Evolutionary conservation across 2,797 vertebrate genomes (phyloP).

Genomic region (Tenualosa thibaudeaui): DNA sequence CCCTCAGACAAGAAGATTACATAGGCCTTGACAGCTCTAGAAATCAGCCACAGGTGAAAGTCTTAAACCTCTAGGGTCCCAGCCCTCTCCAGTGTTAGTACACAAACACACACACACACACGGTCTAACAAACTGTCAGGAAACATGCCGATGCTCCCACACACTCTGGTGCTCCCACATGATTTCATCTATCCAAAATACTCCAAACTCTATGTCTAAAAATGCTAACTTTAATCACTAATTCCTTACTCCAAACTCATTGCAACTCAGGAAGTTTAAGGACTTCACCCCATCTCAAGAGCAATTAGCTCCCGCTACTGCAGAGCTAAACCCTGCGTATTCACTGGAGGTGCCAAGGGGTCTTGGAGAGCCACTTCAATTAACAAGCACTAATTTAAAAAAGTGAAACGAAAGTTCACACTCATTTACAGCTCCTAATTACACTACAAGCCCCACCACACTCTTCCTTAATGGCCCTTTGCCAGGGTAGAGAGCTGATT

Average conservation of each 20-base stretch:
- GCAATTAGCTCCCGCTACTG: background rate
- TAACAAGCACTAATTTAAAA: background rate
- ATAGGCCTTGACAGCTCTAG: background rate
- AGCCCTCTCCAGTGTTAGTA: too few species aligned
- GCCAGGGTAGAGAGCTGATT: background rate
- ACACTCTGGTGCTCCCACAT: background rate
- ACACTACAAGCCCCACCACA: background rate
- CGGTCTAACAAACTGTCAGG: too few species aligned
- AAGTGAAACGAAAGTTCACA: background rate
- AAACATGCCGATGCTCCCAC: background rate
- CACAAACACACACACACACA: too few species aligned
- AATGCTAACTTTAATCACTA: background rate
- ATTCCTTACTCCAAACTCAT: background rate
- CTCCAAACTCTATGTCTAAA: background rate
- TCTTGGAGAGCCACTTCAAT: background rate
- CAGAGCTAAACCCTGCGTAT: background rate
- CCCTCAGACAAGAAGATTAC: background rate
- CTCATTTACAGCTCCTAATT: constrained; percentile 4
- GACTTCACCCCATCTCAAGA: background rate
- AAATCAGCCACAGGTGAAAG: background rate
- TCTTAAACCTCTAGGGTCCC: background rate
- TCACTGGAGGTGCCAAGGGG: background rate
- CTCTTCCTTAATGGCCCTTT: background rate
- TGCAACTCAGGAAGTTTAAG: background rate
- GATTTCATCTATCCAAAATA: too few species aligned